Percentiles rank a stretch among this genome's conserved stretches.
phyloP scores from a whole-genome alignment of 2,797 vertebrate species.

The Sebastiscus albofasciatus region DNA sequence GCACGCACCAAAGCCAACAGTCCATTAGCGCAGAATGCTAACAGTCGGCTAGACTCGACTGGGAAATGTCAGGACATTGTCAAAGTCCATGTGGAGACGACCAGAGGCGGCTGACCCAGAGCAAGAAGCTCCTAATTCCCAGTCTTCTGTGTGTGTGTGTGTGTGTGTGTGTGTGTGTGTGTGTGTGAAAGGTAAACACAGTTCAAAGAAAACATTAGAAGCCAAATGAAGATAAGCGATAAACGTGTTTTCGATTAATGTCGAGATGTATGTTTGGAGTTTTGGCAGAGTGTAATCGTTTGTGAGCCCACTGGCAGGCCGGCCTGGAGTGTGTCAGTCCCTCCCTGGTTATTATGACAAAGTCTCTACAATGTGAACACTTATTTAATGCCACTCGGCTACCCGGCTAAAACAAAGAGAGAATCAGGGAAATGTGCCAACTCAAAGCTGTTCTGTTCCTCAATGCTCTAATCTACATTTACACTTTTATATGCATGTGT shows the following conservation, averaged over 20 bases:
- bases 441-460: background rate
- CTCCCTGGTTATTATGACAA: slow-evolving; percentile 60
- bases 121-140: slow-evolving; percentile 38
- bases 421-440: background rate
- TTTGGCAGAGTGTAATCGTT: slow-evolving; percentile 58
- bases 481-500: background rate
- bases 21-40: slow-evolving; percentile 75
- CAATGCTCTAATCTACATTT: background rate
- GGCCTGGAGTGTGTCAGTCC: slow-evolving; percentile 62
- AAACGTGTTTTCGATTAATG: slow-evolving; percentile 58
- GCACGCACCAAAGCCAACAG: slow-evolving; percentile 51
- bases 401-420: background rate
- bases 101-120: slow-evolving; percentile 19
- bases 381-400: slow-evolving; percentile 31
- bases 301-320: slow-evolving; percentile 39
- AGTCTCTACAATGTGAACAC: slow-evolving; percentile 57
- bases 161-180: background rate
- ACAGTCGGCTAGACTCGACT: slow-evolving; percentile 63
- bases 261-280: slow-evolving; percentile 50
- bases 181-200: slow-evolving; percentile 53
- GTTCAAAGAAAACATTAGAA: slow-evolving; percentile 59
- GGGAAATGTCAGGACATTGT: slow-evolving; percentile 77
- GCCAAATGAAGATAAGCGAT: slow-evolving; percentile 60
- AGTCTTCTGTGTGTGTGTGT: background rate
- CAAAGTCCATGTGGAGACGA: slow-evolving; percentile 46